Evolutionary conservation across 2,113 vertebrate genomes (phyloP), one percentile per base, ranked within the genome.

Genomic region (Neolamprologus sp.): DNA sequence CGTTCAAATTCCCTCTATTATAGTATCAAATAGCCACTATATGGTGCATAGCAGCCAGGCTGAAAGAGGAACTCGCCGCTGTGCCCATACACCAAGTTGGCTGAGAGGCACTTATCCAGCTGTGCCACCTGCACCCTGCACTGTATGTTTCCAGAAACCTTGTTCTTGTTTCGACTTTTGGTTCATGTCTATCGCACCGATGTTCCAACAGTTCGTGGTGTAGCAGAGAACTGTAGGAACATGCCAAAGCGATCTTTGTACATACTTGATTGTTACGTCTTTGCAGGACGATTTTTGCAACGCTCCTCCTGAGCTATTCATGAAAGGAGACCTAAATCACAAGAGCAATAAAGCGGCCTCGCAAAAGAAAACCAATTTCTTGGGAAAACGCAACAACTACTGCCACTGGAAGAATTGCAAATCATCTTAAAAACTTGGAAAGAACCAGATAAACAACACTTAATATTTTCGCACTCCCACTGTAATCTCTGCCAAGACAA

Each of bases 401-500:
- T 51, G 86, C 81, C 63, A 90, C 87, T 90, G 90, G 87, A 91
- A 89, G 85, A 80, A 51, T 82, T 80, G 83, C 92, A 89, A 95
- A 91, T 91, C 86, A 89, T 92, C 81, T 90, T 93, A 85, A 90
- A 80, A 92, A 87, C 58, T 90, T 95, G 94, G 94, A 94, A 30
- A 82, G 68, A 86, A 92, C 71, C 83, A 87, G 85, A 95, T 93
- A 94, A 95, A 95, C 94, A 94, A 90, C 88, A 93, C 89, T 93
- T 95, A 90, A 94, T 96, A 92, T 94, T 92, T 95, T 91, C 91
- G 90, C 87, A 88, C 92, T 80, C 83, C 87, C 82, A 65, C 80
- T 71, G 83, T 54, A 85, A 92, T 63, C 78, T 58, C 40, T 60
- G 92, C 93, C 94, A 95, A 91, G 85, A 87, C 87, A 91, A 92